phyloP scores from a whole-genome alignment of 2,113 vertebrate genomes.

The Aramus guarauna region DNA sequence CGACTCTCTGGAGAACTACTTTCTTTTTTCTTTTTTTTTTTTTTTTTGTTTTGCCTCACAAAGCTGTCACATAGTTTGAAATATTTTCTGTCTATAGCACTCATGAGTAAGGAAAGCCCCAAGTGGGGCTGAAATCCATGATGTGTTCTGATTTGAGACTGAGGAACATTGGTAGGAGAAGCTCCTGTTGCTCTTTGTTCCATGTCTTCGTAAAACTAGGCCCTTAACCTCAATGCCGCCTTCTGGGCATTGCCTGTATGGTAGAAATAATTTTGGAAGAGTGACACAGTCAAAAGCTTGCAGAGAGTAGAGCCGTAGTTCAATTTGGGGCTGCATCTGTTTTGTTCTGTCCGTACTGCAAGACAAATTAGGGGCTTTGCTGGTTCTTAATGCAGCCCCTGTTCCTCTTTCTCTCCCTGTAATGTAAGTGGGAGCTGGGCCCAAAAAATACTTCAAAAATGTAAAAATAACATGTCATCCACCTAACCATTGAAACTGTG shows the following conservation, averaged over 20 bases:
- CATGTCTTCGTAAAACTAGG: not conserved
- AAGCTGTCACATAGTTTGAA: not conserved
- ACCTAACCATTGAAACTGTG: conserved; percentile 21
- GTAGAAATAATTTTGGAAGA: not conserved
- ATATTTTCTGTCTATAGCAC: not conserved
- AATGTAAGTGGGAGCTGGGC: not conserved
- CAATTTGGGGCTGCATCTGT: not conserved
- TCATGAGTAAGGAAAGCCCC: not conserved
- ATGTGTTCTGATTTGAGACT: not conserved
- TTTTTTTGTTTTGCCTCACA: not conserved
- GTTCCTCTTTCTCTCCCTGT: not conserved
- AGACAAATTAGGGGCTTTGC: not conserved
- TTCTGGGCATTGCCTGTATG: not conserved
- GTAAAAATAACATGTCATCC: conserved; percentile 29
- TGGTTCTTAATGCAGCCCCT: not conserved
- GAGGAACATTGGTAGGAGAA: not conserved
- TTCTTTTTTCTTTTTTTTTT: not conserved
- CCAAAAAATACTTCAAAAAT: not conserved
- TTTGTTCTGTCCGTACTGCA: not conserved
- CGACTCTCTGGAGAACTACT: not conserved
- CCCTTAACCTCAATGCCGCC: not conserved
- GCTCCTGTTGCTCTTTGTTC: not conserved
- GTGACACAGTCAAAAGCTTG: not conserved
- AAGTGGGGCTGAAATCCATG: not conserved
- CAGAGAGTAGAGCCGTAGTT: not conserved